Evolutionary conservation across 2,888 invertebrate species (phyloP).

Genomic region (Dolichopus griseipennis): DNA sequence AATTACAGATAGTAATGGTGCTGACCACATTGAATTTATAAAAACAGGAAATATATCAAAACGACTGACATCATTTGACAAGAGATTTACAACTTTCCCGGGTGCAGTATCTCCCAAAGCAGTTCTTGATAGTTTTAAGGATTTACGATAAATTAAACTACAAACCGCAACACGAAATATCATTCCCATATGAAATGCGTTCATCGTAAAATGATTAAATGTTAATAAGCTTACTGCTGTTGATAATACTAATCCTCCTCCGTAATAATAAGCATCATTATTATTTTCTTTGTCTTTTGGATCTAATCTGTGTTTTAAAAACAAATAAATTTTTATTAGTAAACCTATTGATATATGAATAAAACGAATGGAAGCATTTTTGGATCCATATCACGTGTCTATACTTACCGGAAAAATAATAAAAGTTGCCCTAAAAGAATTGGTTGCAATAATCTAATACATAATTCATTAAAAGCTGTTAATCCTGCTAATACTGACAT

Average conservation of each 20-base stretch:
- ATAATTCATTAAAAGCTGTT: constrained; percentile 22
- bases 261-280: constrained; percentile 49
- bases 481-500: constrained; percentile 20
- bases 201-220: constrained; percentile 58
- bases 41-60: constrained; percentile 69
- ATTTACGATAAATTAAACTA: constrained; percentile 79
- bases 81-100: constrained; percentile 78
- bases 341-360: too few species aligned
- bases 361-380: too few species aligned
- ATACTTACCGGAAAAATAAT: constrained; percentile 22
- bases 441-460: constrained; percentile 23
- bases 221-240: constrained; percentile 42
- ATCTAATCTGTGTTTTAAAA: constrained; percentile 13
- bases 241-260: constrained; percentile 40
- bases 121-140: constrained; percentile 54
- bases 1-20: constrained; percentile 56
- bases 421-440: constrained; percentile 24
- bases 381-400: too few species aligned
- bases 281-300: constrained; percentile 5
- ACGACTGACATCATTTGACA: constrained; percentile 80
- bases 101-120: constrained; percentile 74
- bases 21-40: constrained; percentile 74
- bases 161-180: constrained; percentile 72
- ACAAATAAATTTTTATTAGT: too few species aligned
- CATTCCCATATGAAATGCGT: constrained; percentile 71